Base-by-base conservation (phyloP, 2,113 vertebrate genomes). In the Myotis davidii region DNA sequence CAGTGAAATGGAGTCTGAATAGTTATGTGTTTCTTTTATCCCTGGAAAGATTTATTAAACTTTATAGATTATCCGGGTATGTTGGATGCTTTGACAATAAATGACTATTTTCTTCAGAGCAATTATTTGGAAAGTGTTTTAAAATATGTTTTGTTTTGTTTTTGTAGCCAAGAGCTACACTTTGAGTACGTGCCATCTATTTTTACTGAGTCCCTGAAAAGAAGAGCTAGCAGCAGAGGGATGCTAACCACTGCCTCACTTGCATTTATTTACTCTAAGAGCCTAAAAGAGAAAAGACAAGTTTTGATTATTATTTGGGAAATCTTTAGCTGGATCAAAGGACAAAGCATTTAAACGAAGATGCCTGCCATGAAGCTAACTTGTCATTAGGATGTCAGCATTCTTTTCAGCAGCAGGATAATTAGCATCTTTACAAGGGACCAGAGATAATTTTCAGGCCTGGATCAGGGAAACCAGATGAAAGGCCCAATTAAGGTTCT, bases 51-150 rank as follows among this genome's bases (percentile, higher is more conserved):
- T 99, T 99, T 99, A 99, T 99, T 99, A 98, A 98, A 99, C 99
- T 99, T 99, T 99, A 99, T 99, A 99, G 99, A 99, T 99, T 99
- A 99, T 99, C 99, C 98, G 98, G 99, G 99, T 99, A 99, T 99
- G 99, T 99, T 99, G 99, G 99, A 99, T 99, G 99, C 99, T 99
- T 99, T 99, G 99, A 99, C 99, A 99, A 99, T 99, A 99, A 99
- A 99, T 99, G 99, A 99, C 98, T 99, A 99, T 99, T 99, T 99
- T 99, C 99, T 99, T 98, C 98, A 98, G 97, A 98, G 97, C 98
- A 98, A 95, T 95, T 97, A 93, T 97, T 97, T 95, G 88, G 50
- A 87, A 94, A 79, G n/a, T 27, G 1, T 90, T 88, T 86, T 86
- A 29, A 91, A 87, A 21, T 29, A 39, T 23, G 32, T 85, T 84